Evolutionary conservation across 2,888 invertebrate species (phyloP), one percentile per base, ranked within the genome.

Genomic region (Tryphoninae sp.): DNA sequence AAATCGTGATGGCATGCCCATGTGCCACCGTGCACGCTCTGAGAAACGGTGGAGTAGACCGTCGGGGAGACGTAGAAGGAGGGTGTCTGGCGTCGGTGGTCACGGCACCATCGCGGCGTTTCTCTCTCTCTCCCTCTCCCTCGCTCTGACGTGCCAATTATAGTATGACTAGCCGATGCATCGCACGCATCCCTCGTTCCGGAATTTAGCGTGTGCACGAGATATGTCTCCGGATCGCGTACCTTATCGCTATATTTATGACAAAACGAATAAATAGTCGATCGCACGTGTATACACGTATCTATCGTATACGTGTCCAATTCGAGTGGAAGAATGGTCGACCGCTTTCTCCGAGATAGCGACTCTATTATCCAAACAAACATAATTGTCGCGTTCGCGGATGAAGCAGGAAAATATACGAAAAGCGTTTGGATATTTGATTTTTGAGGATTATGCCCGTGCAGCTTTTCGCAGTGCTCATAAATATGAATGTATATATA

Each of bases 1-100:
- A 89, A 89, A 89, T 89, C 88, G 88, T 86, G 88, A 89, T 87
- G 87, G 87, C 87, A 87, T 88, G 86, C 87, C 85, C 86, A 87
- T 87, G 82, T 79, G 82, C 82, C 77, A 83, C 67, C 78, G 74
- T 45, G 77, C 74, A 79, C 68, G 76, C 75, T 51, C 62, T 53
- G 51, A 51, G 51, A 51, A 51, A 51, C n/a, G 49, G 51, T n/a
- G 13, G 51, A 51, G n/a, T 11, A 16, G n/a, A 33, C 33, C 33
- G 33, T 33, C 33, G 51, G 16, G 51, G 51, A 51, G 51, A 51
- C 51, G 23, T 40, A 45, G 49, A 26, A 33, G 49, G 59, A 61
- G 49, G 42, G 40, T n/a, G 51, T 49, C 3, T 19, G 49, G 40
- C 51, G 26, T 16, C 19, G 40, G 23, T 16, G 59, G 79, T 53